A percentile compares a stretch with the other conserved stretches of the same genome.
Conservation (phyloP, 2,113 vertebrate genomes). For the Gadus macrocephalus region DNA sequence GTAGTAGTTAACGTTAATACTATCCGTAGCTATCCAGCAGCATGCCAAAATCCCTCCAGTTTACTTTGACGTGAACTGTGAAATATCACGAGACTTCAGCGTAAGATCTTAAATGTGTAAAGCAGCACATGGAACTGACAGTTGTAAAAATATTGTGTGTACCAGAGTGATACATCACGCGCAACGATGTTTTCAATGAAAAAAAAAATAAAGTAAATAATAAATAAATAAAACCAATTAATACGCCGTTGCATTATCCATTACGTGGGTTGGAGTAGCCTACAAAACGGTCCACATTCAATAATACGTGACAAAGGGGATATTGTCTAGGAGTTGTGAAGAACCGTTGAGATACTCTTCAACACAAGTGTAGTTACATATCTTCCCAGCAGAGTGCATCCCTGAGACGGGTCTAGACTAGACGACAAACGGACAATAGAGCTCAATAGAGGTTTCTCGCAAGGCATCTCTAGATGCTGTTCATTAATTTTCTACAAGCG, state of each 20-base stretch:
- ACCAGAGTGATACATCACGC: too few relatives aligned
- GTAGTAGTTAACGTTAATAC: constrained; percentile 17
- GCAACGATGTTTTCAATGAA: too few relatives aligned
- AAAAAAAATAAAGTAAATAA: too few relatives aligned
- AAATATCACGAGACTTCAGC: constrained; percentile 26
- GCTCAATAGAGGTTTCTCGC: not conserved
- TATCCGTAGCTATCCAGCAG: constrained; percentile 16
- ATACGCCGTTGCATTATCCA: too few relatives aligned
- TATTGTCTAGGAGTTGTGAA: not conserved
- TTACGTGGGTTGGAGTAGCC: too few relatives aligned
- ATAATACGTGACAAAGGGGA: not conserved
- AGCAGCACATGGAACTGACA: not conserved
- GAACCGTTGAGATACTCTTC: too few relatives aligned
- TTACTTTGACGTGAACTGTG: constrained; percentile 8
- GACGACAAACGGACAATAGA: not conserved
- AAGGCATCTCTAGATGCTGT: too few relatives aligned
- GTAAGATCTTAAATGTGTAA: too few relatives aligned
- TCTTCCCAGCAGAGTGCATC: constrained; percentile 49
- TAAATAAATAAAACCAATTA: too few relatives aligned
- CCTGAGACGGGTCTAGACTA: constrained; percentile 3
- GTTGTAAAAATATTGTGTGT: too few relatives aligned
- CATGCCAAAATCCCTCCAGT: constrained; percentile 46
- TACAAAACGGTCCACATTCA: not conserved
- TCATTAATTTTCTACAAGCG: too few relatives aligned
- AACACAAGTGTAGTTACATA: constrained; percentile 18